Evolutionary conservation across 2,113 vertebrate genomes (phyloP).

Genomic region (Cavia aperea): DNA sequence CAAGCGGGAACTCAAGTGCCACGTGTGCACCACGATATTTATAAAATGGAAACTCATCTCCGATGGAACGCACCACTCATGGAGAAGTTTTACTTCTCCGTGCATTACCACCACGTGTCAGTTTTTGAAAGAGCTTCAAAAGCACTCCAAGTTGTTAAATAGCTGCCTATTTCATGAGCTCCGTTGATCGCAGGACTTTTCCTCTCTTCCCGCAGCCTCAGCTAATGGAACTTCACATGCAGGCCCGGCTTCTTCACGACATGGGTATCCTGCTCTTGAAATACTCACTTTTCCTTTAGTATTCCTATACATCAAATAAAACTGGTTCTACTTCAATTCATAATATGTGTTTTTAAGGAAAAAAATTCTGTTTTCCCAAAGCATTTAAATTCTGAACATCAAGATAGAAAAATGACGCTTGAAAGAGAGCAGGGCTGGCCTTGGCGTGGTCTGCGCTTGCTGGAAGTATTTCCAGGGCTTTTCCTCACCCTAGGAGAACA

Average conservation of each 20-base stretch:
- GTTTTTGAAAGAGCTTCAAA: slow-evolving; percentile 47
- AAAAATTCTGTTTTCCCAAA: neutral
- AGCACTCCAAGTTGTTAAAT: slow-evolving; percentile 15
- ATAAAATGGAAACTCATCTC: slow-evolving; percentile 34
- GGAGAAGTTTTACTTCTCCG: slow-evolving; percentile 24
- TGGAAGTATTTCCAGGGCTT: neutral
- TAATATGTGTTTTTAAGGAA: neutral
- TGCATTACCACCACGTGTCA: neutral
- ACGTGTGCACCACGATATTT: slow-evolving; percentile 29
- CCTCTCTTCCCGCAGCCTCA: neutral
- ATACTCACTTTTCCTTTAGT: neutral
- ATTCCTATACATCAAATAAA: neutral
- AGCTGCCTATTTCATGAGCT: neutral
- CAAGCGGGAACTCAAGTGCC: slow-evolving; percentile 27
- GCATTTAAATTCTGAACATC: neutral
- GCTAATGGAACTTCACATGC: neutral
- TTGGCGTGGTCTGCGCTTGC: neutral
- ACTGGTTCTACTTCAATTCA: neutral
- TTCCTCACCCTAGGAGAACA: neutral
- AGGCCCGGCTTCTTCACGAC: neutral
- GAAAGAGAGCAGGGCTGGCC: neutral
- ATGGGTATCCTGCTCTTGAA: neutral
- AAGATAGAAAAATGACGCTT: neutral
- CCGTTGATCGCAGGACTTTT: neutral
- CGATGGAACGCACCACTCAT: neutral